These are phyloP conservation scores for Chroicocephalus ridibundus DNA, from an alignment of 2,113 vertebrate species.

Conservation along the genomic window DNA sequence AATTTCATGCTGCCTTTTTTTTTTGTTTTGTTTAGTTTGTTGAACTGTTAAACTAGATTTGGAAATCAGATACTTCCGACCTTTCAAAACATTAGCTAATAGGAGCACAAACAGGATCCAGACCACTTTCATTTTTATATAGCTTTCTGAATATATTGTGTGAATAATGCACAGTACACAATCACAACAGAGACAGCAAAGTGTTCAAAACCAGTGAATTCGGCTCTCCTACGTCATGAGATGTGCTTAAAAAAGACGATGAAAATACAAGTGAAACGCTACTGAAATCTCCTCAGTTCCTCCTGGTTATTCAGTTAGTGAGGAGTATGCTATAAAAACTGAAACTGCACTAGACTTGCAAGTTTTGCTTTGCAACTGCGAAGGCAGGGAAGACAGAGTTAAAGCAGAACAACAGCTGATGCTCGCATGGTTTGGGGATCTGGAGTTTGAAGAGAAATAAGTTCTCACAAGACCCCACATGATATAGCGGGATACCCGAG, in stretches of 20 bases:
- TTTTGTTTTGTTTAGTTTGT: not conserved
- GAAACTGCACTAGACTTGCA: not conserved
- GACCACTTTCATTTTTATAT: not conserved
- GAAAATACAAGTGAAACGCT: not conserved
- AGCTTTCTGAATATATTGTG: not conserved
- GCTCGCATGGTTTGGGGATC: not conserved
- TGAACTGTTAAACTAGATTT: not conserved
- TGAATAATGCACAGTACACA: not conserved
- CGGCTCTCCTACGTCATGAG: not conserved
- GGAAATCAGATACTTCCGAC: not conserved
- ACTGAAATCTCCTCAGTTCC: not conserved
- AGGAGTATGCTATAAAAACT: not conserved
- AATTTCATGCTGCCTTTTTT: not conserved
- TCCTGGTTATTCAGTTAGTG: not conserved
- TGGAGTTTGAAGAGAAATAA: not conserved
- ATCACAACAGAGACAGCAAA: not conserved
- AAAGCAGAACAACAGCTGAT: not conserved
- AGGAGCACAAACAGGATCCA: not conserved
- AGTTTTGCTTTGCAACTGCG: not conserved
- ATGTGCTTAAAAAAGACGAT: not conserved
- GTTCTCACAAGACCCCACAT: not conserved
- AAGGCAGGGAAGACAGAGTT: not conserved
- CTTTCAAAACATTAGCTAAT: not conserved
- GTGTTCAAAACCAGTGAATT: not conserved
- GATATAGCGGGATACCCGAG: not conserved